A percentile compares a stretch with the other conserved stretches of the same genome.
Conservation (phyloP, 2,797 vertebrate species). For the Ctenopoma multispine region DNA sequence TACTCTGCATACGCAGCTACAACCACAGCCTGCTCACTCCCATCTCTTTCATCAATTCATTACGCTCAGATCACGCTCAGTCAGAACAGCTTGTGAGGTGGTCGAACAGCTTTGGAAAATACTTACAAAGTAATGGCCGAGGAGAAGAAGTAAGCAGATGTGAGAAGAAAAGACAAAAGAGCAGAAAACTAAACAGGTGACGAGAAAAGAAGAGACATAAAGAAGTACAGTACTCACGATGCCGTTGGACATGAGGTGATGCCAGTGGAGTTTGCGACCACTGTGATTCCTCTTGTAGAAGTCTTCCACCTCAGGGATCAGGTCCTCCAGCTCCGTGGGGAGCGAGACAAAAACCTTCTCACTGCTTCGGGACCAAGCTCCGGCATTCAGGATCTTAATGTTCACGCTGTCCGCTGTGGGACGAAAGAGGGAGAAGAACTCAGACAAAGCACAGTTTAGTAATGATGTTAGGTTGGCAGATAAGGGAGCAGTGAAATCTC, state of each 20-base stretch:
- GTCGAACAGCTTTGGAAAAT: too few species aligned
- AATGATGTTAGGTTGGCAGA: not conserved
- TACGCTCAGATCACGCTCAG: too few species aligned
- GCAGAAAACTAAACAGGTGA: not conserved
- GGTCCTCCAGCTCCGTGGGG: conserved; percentile 96
- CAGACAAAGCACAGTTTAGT: not conserved
- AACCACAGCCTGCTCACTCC: too few species aligned
- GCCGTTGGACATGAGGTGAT: conserved; percentile 99
- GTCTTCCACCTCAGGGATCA: conserved; percentile 98
- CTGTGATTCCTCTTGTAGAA: conserved; percentile 99
- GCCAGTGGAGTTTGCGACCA: conserved; percentile 97
- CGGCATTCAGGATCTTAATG: conserved; percentile 98
- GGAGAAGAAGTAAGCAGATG: not conserved
- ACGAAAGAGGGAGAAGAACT: not conserved
- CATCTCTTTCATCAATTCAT: too few species aligned
- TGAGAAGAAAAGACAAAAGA: not conserved
- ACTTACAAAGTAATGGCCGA: not conserved
- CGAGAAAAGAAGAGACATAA: not conserved
- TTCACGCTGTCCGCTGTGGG: conserved; percentile 94
- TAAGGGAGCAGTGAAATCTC: not conserved
- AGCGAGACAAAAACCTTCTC: conserved; percentile 98
- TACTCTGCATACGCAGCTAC: too few species aligned
- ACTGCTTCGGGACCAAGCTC: conserved; percentile 96
- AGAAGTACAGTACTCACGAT: conserved; percentile 90
- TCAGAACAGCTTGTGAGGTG: too few species aligned